Conservation (phyloP, 2,888 invertebrate species). For the Acrobasis suavella region DNA sequence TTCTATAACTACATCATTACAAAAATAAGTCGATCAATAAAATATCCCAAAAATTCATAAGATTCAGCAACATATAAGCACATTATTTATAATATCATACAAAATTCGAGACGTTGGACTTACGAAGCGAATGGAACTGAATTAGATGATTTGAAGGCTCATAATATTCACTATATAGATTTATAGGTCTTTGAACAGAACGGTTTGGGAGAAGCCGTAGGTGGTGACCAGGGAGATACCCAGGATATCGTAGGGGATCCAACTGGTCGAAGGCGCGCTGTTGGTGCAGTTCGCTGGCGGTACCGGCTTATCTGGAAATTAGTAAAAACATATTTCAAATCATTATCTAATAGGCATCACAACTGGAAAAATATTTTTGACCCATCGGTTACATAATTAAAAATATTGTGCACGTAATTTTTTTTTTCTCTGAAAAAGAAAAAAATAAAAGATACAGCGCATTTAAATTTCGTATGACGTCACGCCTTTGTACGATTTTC, state of each 20-base stretch:
- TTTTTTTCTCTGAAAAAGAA: too few species aligned
- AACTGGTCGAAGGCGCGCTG: slow-evolving; percentile 41
- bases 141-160: slow-evolving; percentile 23
- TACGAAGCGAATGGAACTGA: slow-evolving; percentile 32
- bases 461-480: too few species aligned
- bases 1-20: slow-evolving; percentile 53
- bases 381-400: too few species aligned
- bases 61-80: slow-evolving; percentile 54
- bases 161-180: slow-evolving; percentile 22
- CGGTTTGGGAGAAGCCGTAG: slow-evolving; percentile 46
- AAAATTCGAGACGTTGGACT: slow-evolving; percentile 28
- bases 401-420: too few species aligned
- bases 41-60: slow-evolving; percentile 60
- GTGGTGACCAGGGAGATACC: slow-evolving; percentile 42
- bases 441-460: too few species aligned
- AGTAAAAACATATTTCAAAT: slow-evolving; percentile 3
- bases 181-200: slow-evolving; percentile 50
- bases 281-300: slow-evolving; percentile 70
- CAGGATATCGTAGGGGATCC: slow-evolving; percentile 45
- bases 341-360: too few species aligned
- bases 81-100: slow-evolving; percentile 43
- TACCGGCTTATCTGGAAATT: slow-evolving; percentile 67
- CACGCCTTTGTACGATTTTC: too few species aligned
- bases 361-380: too few species aligned
- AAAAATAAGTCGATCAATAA: slow-evolving; percentile 67